A percentile compares a stretch with the other conserved stretches of the same genome.
phyloP scores from a whole-genome alignment of 1,140 invertebrate genomes.

The Lanistes nyassanus region DNA sequence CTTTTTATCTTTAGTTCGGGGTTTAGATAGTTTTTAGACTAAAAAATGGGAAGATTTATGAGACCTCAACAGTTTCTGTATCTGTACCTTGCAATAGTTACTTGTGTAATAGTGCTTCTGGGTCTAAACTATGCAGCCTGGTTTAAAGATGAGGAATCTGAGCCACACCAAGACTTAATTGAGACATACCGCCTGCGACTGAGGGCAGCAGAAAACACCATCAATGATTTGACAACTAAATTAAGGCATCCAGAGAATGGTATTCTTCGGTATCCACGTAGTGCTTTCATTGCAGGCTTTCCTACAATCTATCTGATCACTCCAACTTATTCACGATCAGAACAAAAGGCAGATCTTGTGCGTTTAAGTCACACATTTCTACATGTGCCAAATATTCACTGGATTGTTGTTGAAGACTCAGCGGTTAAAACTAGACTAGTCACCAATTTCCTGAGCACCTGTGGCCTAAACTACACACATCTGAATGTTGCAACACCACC shows the following conservation, averaged over 20 bases:
- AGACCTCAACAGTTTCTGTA: conserved; percentile 13
- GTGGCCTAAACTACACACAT: conserved; percentile 82
- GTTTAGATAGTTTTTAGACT: no score
- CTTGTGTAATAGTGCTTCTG: neutral
- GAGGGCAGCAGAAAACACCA: conserved; percentile 11
- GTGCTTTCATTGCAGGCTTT: conserved; percentile 29
- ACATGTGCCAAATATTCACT: conserved; percentile 90
- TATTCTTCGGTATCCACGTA: conserved; percentile 1
- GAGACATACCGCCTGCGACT: conserved; percentile 11
- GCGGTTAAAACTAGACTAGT: conserved; percentile 81
- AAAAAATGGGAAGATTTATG: neutral
- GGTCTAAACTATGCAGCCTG: conserved; percentile 15
- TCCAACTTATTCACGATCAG: conserved; percentile 87
- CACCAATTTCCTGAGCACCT: conserved; percentile 79
- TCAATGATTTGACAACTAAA: conserved; percentile 9
- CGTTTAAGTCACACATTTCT: conserved; percentile 89
- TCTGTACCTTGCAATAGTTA: conserved; percentile 16
- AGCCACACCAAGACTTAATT: conserved; percentile 10
- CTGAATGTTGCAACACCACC: conserved; percentile 82
- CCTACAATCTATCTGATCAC: conserved; percentile 79
- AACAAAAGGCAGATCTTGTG: conserved; percentile 95
- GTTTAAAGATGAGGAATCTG: conserved; percentile 13
- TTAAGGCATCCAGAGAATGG: neutral
- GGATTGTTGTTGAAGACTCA: conserved; percentile 95
- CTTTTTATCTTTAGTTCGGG: neutral